Conservation (phyloP, 1,140 invertebrate species). For the Polyergus mexicanus region DNA sequence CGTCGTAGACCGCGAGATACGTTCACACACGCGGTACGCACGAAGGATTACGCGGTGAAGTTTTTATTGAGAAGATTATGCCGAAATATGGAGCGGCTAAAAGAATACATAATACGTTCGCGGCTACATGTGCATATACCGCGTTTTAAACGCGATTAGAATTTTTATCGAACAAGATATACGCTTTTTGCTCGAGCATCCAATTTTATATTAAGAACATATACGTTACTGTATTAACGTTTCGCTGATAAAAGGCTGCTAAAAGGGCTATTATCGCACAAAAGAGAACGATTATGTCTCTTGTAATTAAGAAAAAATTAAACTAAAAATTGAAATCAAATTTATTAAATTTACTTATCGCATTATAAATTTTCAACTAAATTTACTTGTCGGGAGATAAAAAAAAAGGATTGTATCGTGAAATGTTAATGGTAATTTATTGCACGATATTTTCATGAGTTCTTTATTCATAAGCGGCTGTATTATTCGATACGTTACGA, state of each 20-base stretch:
- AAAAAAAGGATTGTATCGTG: not conserved
- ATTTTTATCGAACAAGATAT: constrained; percentile 16
- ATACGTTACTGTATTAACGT: not conserved
- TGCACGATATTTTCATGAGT: constrained; percentile 7
- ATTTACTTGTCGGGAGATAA: not conserved
- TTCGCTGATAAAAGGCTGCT: constrained; percentile 22
- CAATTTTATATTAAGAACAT: constrained; percentile 15
- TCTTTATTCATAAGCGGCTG: constrained; percentile 32
- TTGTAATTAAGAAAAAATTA: constrained; percentile 21
- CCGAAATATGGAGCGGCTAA: constrained; percentile 60
- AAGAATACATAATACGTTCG: constrained; percentile 66
- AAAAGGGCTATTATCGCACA: not conserved
- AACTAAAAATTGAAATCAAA: constrained; percentile 10
- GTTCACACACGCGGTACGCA: constrained; percentile 40
- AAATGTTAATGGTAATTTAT: constrained; percentile 38
- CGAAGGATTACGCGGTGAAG: constrained; percentile 59
- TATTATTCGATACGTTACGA: constrained; percentile 32
- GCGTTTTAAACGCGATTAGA: constrained; percentile 40
- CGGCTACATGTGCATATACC: constrained; percentile 11
- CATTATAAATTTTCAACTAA: not conserved
- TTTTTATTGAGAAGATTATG: constrained; percentile 68
- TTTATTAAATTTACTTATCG: constrained; percentile 11
- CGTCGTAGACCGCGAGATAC: constrained; percentile 51
- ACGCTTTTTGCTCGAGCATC: not conserved
- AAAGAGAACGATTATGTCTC: constrained; percentile 1